Base-by-base conservation (phyloP, 2,113 vertebrate species). In the Pleuronectes platessa region DNA sequence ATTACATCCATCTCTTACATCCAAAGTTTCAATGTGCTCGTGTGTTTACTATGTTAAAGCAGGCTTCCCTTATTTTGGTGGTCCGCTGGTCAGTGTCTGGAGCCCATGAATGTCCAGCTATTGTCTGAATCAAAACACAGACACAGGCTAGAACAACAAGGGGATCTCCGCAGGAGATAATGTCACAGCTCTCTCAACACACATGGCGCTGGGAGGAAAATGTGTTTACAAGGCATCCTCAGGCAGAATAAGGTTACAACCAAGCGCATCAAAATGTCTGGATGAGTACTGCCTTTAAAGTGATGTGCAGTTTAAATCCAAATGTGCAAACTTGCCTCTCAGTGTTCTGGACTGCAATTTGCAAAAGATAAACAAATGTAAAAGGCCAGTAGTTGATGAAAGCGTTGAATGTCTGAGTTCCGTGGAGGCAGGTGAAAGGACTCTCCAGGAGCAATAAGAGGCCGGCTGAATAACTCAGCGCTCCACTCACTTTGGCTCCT, bases 111-210 rank as follows among this genome's bases (percentile, higher is more conserved):
- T 84, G 87, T 77, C 78, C 83, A 74, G 86, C 87, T 83, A 92
- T 91, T 92, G 89, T 93, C 84, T 60, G 61, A 93, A 93, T 94
- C 89, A 92, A 94, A 94, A 93, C 90, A 93, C 92, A 93, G 90
- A 92, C 90, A 90, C 82, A 68, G 84, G 70, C 90, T 89, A 89
- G 78, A 90, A 87, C 79, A 93, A 94, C 92, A 92, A 7, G 58
- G 86, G 79, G 88, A 88, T 88, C 81, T 89, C 90, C 77, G 70
- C 79, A 83, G 88, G 82, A 89, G 89, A 89, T 84, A 86, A 86
- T 90, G 89, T 88, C 89, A 89, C 82, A 83, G 90, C 89, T 84
- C 85, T 87, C 74, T 89, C 90, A 78, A 75, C 82, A 68, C 87
- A 80, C 86, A 88, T 68, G 84, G 81, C 13, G 63, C 69, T 66